Percentiles rank a stretch among this genome's conserved stretches.
Conservation (phyloP, 1,140 invertebrate species). For the Popillia japonica region DNA sequence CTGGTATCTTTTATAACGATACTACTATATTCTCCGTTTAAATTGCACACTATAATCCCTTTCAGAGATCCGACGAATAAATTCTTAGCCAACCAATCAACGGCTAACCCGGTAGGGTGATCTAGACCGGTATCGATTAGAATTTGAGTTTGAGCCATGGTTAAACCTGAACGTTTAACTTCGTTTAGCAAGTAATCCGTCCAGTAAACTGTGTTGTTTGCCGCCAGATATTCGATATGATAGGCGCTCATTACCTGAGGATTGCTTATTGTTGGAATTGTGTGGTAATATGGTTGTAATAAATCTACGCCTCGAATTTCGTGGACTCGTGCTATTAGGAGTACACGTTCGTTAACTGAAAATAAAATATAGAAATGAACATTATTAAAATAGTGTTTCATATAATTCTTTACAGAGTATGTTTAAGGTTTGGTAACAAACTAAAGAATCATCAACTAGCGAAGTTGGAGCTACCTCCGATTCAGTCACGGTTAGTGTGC, state of each 20-base stretch:
- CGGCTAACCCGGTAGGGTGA: slow-evolving; percentile 68
- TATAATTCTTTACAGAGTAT: not conserved
- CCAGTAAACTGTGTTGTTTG: slow-evolving; percentile 78
- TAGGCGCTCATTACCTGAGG: slow-evolving; percentile 72
- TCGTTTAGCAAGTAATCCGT: slow-evolving; percentile 78
- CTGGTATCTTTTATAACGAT: slow-evolving; percentile 57
- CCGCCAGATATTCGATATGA: slow-evolving; percentile 74
- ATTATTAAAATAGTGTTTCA: slow-evolving; percentile 30
- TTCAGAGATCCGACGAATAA: slow-evolving; percentile 73
- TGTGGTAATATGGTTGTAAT: slow-evolving; percentile 75
- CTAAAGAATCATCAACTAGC: no score
- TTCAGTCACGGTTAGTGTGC: no score
- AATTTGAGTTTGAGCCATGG: slow-evolving; percentile 71
- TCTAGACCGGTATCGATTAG: slow-evolving; percentile 78
- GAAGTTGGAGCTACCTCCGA: no score
- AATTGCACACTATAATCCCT: slow-evolving; percentile 72
- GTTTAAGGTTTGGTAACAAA: no score
- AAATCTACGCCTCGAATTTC: slow-evolving; percentile 87
- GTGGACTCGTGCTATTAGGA: slow-evolving; percentile 76
- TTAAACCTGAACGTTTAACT: slow-evolving; percentile 74
- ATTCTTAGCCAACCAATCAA: slow-evolving; percentile 81
- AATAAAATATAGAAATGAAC: slow-evolving; percentile 53
- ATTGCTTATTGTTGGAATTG: slow-evolving; percentile 78
- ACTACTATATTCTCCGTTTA: slow-evolving; percentile 76
- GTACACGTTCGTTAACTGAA: slow-evolving; percentile 77